Base-by-base conservation (phyloP, 2,113 vertebrate genomes). In the Sigmodon hispidus region DNA sequence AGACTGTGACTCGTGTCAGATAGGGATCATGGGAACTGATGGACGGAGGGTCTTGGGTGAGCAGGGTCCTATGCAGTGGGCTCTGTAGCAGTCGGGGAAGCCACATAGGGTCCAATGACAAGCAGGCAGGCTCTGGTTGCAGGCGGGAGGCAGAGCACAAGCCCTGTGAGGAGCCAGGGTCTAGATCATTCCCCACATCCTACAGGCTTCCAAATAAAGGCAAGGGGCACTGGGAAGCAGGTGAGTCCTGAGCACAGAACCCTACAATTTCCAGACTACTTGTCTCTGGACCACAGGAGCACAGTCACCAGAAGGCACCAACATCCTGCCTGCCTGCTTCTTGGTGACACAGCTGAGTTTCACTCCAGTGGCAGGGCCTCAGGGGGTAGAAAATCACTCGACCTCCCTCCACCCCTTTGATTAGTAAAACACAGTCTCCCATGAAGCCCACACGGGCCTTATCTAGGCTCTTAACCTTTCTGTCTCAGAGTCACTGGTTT, bases 1-100 rank as follows among this genome's bases (percentile, higher is more conserved):
- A 63, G 55, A 75, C 48, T 79, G 57, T 77, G 61, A 57, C 13
- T 26, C 34, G 36, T 48, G 50, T 22, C 63, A 17, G 1, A 83
- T 0, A 10, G 67, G 50, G 73, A 83, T 11, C 19, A 50, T 8
- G 5, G 57, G 16, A 24, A 19, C 36, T 3, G 21, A 1, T 3
- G 12, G 21, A 1, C 2, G 12, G 3, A 2, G 9, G 40, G 10
- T 7, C 45, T 26, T 15, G 16, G 16, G 19, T 1, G 0, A n/a
- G 61, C 12, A 3, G 29, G 31, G 16, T 17, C 48, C 21, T 4
- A 17, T 0, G 15, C 7, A 34, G 43, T 7, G 3, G 40, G 31
- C 63, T 31, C 81, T 15, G 15, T 61, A 72, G 26, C 59, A 48
- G 29, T 55, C 15, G 43, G 11, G 26, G 76, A 40, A 24, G 48